A percentile compares a stretch with the other conserved stretches of the same genome.
These are phyloP conservation scores for Stercorarius parasiticus DNA, from an alignment of 2,113 vertebrate species.

Conservation along the genomic window DNA sequence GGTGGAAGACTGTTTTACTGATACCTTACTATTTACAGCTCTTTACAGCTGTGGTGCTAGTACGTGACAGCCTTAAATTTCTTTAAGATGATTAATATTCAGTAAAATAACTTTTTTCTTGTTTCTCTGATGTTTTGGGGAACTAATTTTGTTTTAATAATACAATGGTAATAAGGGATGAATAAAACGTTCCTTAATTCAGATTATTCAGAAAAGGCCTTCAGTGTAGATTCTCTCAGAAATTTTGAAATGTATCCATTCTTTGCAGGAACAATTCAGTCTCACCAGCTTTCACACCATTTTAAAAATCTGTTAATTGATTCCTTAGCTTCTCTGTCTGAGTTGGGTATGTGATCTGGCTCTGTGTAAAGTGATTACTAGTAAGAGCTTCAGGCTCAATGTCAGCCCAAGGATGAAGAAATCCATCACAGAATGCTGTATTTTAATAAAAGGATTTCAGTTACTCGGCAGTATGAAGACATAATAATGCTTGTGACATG, in stretches of 20 bases:
- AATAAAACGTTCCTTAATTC: not conserved
- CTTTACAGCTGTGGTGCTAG: not conserved
- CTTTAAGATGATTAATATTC: not conserved
- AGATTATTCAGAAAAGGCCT: not conserved
- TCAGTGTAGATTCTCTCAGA: not conserved
- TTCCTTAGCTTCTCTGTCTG: slow-evolving; percentile 24
- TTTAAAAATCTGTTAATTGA: slow-evolving; percentile 13
- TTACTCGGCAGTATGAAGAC: slow-evolving; percentile 22
- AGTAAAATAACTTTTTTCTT: not conserved
- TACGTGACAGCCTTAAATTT: not conserved
- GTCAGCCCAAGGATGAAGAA: slow-evolving; percentile 64
- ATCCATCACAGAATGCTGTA: slow-evolving; percentile 47
- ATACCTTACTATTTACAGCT: not conserved
- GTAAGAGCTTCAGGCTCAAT: slow-evolving; percentile 61
- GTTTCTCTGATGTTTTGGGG: not conserved
- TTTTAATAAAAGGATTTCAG: slow-evolving; percentile 70
- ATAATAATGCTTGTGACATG: slow-evolving; percentile 48
- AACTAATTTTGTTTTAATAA: not conserved
- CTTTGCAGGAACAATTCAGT: slow-evolving; percentile 14
- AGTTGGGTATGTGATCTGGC: slow-evolving; percentile 42
- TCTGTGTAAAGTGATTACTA: slow-evolving; percentile 64
- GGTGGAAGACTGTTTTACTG: not conserved
- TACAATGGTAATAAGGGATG: not conserved
- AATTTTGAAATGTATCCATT: not conserved
- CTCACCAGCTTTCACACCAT: not conserved